Base-by-base conservation (phyloP, 2,113 vertebrate genomes). In the Heptranchias perlo region DNA sequence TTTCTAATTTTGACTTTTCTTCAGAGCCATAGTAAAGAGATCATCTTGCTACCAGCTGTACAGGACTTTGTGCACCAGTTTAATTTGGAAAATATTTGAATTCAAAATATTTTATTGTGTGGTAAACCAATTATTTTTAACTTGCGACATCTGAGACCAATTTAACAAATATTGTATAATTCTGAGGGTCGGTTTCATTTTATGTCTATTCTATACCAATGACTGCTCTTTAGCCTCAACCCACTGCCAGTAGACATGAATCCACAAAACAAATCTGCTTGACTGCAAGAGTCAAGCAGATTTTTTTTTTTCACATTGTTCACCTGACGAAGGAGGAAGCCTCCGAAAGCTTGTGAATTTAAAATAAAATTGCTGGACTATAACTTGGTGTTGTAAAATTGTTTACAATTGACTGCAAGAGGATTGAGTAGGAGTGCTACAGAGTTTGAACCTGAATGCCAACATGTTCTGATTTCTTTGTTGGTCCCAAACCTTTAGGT, bases 111-210 rank as follows among this genome's bases (percentile, higher is more conserved):
- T 95, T 95, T 95, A 95, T 95, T 95, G 94, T 95, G 94, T 73
- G 94, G 94, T 73, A 95, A 95, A 95, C 65, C 94, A 21, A 95
- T 95, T 95, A 95, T 95, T 69, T 95, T 95, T 52, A 95, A 95
- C 64, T 73, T 73, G 44, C 25, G 11, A 95, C 94, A 95, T 67
- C 94, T 95, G 94, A 95, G 65, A 95, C 21, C 94, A 95, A 95
- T 95, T 95, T 95, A 95, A 73, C 44, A 95, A 73, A 95, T 49
- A 95, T 52, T 95, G 64, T 69, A 49, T 69, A 49, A 69, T 95
- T 95, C 94, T 52, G 65, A 95, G 94, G 44, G 39, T 95, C 31
- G 47, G 64, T 95, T 95, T 95, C 94, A 93, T 93, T 92, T 92
- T 92, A 62, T 67, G 64, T 95, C 69, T 95, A 95, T 69, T 95